Evolutionary conservation across 2,797 vertebrate species (phyloP), one percentile per base, ranked within the genome.

Genomic region (Lagodon rhomboides): DNA sequence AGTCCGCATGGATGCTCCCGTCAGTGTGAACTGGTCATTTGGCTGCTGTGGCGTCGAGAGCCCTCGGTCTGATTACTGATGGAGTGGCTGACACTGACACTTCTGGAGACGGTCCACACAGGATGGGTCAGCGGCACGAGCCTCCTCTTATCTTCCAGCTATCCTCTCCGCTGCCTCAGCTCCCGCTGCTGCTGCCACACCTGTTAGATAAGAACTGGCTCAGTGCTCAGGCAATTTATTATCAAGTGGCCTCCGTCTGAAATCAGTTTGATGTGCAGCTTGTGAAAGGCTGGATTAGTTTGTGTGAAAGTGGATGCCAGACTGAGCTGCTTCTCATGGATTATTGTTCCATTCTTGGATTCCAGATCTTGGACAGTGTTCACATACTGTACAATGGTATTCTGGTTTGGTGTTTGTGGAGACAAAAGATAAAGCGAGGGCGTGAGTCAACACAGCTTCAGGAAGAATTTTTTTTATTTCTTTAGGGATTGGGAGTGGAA

Each of bases 1-100:
- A 55, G 41, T 46, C 11, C 60, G 83, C 82, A 72, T 85, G 85
- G 56, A 81, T 73, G 79, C 72, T 74, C 68, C 53, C 20, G 1
- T 76, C 77, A 11, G 17, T 44, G 43, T 64, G 62, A 47, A 73
- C 63, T 46, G 67, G 67, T 34, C 44, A 4, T 3, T 38, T 20
- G 65, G n/a, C 18, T 4, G 10, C n/a, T 43, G 58, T 49, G 27
- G 53, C 27, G 1, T n/a, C 13, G n/a, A 66, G 66, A 56, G 66
- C 15, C n/a, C 65, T 60, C 17, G 23, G 30, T 12, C 18, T 67
- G 23, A 82, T 62, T 67, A 73, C 58, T 53, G 72, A 84, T 72
- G 72, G 75, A 79, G 68, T 63, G 41, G 27, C 51, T 59, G 67
- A 79, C 65, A 25, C 43, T 3, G 53, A 60, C 20, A 50, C 71